These are phyloP conservation scores for Catharus ustulatus DNA, from an alignment of 2,797 vertebrate species.

Conservation along the genomic window DNA sequence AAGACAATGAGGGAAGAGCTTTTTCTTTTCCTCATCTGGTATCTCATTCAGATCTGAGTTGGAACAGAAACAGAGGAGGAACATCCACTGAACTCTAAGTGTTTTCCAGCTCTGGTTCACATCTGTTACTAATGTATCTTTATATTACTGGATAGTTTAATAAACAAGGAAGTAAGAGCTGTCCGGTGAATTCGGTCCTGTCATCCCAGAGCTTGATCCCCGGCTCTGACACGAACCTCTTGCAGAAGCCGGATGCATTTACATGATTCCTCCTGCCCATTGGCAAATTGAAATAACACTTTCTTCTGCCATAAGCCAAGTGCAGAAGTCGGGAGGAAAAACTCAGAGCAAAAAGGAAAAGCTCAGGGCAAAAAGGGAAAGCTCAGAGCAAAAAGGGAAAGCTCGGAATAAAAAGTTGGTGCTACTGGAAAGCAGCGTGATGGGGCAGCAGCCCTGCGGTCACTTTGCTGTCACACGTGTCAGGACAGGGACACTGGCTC, in stretches of 20 bases:
- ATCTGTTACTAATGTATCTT: slow-evolving; percentile 24
- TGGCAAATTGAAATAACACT: neutral
- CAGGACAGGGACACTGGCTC: too few species aligned
- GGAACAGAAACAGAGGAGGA: slow-evolving; percentile 8
- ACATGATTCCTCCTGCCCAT: rapidly evolving
- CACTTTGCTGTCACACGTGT: rapidly evolving
- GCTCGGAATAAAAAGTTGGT: too few species aligned
- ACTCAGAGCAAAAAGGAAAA: rapidly evolving
- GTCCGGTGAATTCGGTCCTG: neutral
- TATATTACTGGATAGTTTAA: neutral
- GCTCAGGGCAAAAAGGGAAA: too few species aligned
- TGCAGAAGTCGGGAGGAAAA: rapidly evolving
- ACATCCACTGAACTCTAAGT: neutral
- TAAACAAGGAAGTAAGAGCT: slow-evolving; percentile 7
- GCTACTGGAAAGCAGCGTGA: rapidly evolving
- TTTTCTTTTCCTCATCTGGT: neutral
- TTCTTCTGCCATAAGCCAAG: neutral
- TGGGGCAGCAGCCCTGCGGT: rapidly evolving
- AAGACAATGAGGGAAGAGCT: neutral
- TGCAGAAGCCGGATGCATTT: neutral
- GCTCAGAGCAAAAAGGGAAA: too few species aligned
- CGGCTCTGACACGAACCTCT: neutral
- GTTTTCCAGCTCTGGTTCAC: neutral
- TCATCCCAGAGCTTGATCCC: neutral
- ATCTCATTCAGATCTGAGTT: neutral